Evolutionary conservation across 2,113 vertebrate species (phyloP), one percentile per base, ranked within the genome.

Genomic region (Crotalus viridis): DNA sequence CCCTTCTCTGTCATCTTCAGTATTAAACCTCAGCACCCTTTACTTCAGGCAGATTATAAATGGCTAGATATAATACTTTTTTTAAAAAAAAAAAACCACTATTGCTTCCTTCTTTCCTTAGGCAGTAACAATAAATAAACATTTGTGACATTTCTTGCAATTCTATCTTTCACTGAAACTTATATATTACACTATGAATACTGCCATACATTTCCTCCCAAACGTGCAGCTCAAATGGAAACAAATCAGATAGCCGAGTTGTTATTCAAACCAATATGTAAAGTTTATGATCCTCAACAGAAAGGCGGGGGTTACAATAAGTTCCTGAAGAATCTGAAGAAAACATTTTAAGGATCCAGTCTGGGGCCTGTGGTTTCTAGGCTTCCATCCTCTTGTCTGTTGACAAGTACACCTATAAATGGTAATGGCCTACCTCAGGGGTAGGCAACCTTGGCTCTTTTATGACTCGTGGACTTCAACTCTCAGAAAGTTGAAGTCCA

Each of bases 251-350:
- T 81, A 92, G 64, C 90, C 5, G 19, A 92, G 92, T 91, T 95
- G 94, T 97, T 96, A 96, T 91, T 97, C 94, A 97, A 17, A 87
- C 94, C 95, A 97, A 97, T 97, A 96, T 97, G 90, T 85, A 96
- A 86, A 95, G 96, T 96, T 97, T 97, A 97, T 96, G 96, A 95
- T 59, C 61, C 94, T 94, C 95, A 93, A 93, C 96, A 93, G 54
- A 90, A 96, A 90, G 43, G 10, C 48, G 33, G 94, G 91, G 56
- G 22, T 94, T 96, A 59, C 90, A 95, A 95, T 89, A 96, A 61
- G 87, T 96, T 97, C 95, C 95, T 61, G 94, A 86, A 48, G 81
- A 91, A 93, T 91, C 3, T 61, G 54, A 28, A 86, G 92, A 93
- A 96, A 96, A 94, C 89, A 43, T 92, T 81, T 43, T 43, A 43